A percentile compares a stretch with the other conserved stretches of the same genome.
phyloP scores from a whole-genome alignment of 2,888 invertebrate species.

The Encarsia formosa region DNA sequence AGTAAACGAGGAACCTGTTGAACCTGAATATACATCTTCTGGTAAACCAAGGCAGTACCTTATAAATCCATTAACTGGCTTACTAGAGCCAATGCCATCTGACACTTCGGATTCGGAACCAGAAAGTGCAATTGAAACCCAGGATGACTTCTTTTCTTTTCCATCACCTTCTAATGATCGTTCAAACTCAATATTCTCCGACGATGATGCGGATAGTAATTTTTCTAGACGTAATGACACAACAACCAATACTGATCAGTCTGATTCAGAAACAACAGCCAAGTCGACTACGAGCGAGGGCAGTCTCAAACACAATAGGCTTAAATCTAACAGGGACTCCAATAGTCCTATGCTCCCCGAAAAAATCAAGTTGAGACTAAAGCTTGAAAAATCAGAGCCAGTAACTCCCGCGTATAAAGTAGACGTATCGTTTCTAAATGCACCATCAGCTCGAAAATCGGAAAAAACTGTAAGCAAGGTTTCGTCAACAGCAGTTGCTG shows the following conservation, averaged over 20 bases:
- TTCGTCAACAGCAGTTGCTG: conserved; percentile 50
- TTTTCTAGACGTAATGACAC: conserved; percentile 54
- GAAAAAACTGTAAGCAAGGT: conserved; percentile 53
- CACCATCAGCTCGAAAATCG: conserved; percentile 48
- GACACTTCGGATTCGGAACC: conserved; percentile 63
- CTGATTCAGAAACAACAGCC: conserved; percentile 58
- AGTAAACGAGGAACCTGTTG: conserved; percentile 48
- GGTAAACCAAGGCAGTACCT: conserved; percentile 75
- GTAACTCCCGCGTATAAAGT: conserved; percentile 76
- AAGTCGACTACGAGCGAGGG: conserved; percentile 59
- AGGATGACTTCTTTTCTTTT: conserved; percentile 53
- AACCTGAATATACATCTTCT: conserved; percentile 56
- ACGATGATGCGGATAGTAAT: conserved; percentile 60
- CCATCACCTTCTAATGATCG: conserved; percentile 53
- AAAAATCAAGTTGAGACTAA: conserved; percentile 74
- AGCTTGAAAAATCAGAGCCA: conserved; percentile 79
- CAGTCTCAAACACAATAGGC: conserved; percentile 51
- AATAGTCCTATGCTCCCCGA: conserved; percentile 57
- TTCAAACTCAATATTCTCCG: conserved; percentile 57
- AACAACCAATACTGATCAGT: conserved; percentile 55
- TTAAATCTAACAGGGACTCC: conserved; percentile 45
- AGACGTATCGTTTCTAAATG: conserved; percentile 70
- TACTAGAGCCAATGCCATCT: conserved; percentile 75
- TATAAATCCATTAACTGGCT: conserved; percentile 85
- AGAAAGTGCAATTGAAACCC: conserved; percentile 48